Evolutionary conservation across 2,888 invertebrate genomes (phyloP), one percentile per base, ranked within the genome.

Genomic region (Argyresthia goedartella): DNA sequence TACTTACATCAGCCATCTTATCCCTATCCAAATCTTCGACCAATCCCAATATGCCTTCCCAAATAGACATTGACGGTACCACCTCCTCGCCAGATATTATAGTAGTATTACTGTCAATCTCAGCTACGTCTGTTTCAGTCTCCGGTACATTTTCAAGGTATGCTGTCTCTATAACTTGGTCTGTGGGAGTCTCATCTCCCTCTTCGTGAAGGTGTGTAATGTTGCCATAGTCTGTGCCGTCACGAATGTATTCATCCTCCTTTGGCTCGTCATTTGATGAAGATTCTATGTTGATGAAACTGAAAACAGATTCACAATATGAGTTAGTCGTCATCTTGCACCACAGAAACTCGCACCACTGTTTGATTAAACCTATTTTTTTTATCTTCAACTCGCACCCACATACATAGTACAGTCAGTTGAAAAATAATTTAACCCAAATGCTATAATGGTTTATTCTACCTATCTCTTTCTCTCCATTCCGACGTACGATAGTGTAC

Each of bases 211-310:
- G 57, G 13, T 76, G 62, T 8, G 81, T 79, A 3, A 82, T 73
- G 51, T 86, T 74, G 13, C 88, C 86, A 53, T 85, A 86, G 57
- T 86, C 86, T 1, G 81, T 81, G 8, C 86, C 86, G 56, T 86
- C 86, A 1, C 77, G 63, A 11, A 86, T 69, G 57, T 85, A 86
- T 46, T 82, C 86, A 62, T 85, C 81, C 35, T 86, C 85, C 56
- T 90, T 90, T 46, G 89, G 87, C 35, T 90, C 89, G 45, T 90
- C 87, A 39, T 88, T 89, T 14, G 92, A 89, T 64, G 92, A 91
- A 36, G 92, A 91, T 71, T 92, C 92, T 63, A 92, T 91, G 64
- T 90, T 91, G 49, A 91, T 82, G 65, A 91, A 91, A 42, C 90
- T 89, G 69, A 51, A 80, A 68, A 58, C 60, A 6, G n/a, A 39